A percentile compares a stretch with the other conserved stretches of the same genome.
Evolutionary conservation across 2,888 invertebrate species (phyloP).

Genomic region (Noctua janthe): DNA sequence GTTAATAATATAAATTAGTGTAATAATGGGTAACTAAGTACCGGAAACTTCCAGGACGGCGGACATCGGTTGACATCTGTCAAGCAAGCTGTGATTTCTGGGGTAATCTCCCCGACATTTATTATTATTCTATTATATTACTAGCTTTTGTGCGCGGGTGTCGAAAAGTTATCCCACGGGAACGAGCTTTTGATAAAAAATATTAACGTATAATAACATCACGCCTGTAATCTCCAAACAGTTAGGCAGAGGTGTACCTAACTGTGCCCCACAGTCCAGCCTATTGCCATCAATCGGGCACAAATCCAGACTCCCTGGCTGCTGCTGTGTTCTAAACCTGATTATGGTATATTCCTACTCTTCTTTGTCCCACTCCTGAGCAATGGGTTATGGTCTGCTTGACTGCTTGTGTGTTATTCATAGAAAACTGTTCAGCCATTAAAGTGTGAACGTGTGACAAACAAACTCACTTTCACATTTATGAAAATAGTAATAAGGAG

Average conservation of each 20-base stretch:
- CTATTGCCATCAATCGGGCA: neutral
- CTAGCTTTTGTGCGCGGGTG: neutral
- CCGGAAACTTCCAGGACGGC: neutral
- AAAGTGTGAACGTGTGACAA: neutral
- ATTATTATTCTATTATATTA: neutral
- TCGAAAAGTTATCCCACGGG: neutral
- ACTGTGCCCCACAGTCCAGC: neutral
- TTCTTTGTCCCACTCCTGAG: neutral
- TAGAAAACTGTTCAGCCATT: neutral
- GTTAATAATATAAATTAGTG: neutral
- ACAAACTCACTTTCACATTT: neutral
- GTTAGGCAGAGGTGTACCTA: neutral
- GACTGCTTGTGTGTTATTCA: neutral
- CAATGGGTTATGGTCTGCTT: neutral
- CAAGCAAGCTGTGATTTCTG: neutral
- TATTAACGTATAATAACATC: neutral
- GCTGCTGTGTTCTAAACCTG: neutral
- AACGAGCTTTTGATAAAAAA: neutral
- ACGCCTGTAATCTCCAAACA: neutral
- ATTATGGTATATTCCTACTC: neutral
- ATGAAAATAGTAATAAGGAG: neutral
- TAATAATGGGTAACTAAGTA: neutral
- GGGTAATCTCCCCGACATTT: neutral
- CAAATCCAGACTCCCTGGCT: neutral
- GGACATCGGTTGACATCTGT: slow-evolving; percentile 4